Evolutionary conservation across 2,888 invertebrate genomes (phyloP).

Genomic region (Onchidella celtica): DNA sequence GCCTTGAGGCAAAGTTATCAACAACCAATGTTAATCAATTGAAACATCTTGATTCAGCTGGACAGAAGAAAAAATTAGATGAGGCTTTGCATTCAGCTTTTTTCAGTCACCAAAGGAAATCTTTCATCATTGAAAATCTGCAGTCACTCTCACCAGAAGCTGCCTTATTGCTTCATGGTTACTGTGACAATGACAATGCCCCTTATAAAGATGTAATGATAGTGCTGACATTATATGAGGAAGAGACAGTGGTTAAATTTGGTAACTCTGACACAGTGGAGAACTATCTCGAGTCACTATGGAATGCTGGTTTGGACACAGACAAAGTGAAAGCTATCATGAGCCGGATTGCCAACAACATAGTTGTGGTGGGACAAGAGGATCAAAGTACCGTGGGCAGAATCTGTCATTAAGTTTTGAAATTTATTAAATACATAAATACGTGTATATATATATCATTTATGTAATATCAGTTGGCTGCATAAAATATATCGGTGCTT

Average conservation of each 20-base stretch:
- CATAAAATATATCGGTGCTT: too few species aligned
- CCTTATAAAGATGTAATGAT: slow-evolving; percentile 72
- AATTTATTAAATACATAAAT: background rate
- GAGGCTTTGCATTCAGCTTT: slow-evolving; percentile 57
- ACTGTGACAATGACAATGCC: slow-evolving; percentile 76
- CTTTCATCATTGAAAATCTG: slow-evolving; percentile 68
- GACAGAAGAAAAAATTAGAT: slow-evolving; percentile 59
- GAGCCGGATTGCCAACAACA: slow-evolving; percentile 70
- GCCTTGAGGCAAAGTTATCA: background rate
- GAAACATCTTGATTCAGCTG: slow-evolving; percentile 54
- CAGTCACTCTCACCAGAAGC: slow-evolving; percentile 65
- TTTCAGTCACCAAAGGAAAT: slow-evolving; percentile 50
- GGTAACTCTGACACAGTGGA: slow-evolving; percentile 55
- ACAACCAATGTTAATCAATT: slow-evolving; percentile 52
- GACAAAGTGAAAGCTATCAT: slow-evolving; percentile 70
- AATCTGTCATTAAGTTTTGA: background rate
- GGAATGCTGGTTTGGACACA: slow-evolving; percentile 61
- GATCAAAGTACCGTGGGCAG: background rate
- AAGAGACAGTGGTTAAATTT: slow-evolving; percentile 23
- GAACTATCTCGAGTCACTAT: slow-evolving; percentile 56
- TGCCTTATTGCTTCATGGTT: slow-evolving; percentile 72
- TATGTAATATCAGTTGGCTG: too few species aligned
- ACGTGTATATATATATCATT: too few species aligned
- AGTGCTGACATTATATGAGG: slow-evolving; percentile 63
- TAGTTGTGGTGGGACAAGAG: slow-evolving; percentile 63